These are phyloP conservation scores for Arctopsyche grandis DNA, from an alignment of 1,140 invertebrate species.

Conservation along the genomic window DNA sequence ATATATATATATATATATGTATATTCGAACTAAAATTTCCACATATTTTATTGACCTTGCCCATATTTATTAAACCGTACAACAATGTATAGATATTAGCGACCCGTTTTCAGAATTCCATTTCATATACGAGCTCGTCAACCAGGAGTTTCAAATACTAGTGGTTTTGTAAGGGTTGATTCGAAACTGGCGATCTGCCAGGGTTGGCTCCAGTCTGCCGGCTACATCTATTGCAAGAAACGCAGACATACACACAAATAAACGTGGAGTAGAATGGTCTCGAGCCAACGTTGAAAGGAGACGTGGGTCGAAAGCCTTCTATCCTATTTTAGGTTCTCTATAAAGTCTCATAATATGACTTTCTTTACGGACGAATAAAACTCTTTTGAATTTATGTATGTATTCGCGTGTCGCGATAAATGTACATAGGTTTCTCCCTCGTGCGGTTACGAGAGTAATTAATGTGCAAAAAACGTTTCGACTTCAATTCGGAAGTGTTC, in stretches of 20 bases:
- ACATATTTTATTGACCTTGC: too few relatives aligned
- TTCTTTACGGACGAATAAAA: background rate
- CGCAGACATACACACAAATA: background rate
- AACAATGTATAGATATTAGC: too few relatives aligned
- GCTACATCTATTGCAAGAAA: background rate
- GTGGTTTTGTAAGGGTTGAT: background rate
- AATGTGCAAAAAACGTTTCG: too few relatives aligned
- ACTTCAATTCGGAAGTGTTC: too few relatives aligned
- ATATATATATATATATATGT: constrained; percentile 24
- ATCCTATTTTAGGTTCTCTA: background rate
- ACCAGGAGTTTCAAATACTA: background rate
- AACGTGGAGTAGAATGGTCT: background rate
- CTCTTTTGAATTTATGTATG: background rate
- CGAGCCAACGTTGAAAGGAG: background rate
- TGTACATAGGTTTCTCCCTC: background rate
- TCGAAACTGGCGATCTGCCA: background rate
- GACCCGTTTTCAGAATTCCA: background rate
- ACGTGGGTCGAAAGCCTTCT: background rate
- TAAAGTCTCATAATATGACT: background rate
- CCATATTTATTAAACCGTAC: too few relatives aligned
- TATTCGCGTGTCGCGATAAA: background rate
- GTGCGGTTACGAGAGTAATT: too few relatives aligned
- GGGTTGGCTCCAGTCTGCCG: constrained; percentile 21
- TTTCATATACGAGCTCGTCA: background rate
- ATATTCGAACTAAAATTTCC: background rate